Conservation (phyloP, 2,113 vertebrate genomes). For the Dolichotis patagonum region DNA sequence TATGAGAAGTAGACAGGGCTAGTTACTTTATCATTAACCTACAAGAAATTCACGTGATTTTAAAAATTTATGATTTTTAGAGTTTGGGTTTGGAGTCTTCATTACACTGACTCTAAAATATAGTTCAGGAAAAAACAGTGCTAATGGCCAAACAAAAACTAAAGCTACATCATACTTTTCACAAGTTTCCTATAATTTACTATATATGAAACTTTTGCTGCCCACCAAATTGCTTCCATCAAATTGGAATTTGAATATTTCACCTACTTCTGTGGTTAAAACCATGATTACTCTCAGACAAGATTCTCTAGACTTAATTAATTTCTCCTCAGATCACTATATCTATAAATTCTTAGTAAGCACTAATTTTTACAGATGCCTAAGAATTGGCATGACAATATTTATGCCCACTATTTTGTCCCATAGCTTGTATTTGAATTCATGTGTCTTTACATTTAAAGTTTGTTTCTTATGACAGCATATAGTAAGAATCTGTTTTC, state of each 20-base stretch:
- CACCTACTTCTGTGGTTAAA: neutral
- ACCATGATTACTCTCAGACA: neutral
- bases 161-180: neutral
- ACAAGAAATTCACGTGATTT: neutral
- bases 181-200: neutral
- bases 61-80: neutral
- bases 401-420: neutral
- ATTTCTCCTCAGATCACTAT: neutral
- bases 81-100: neutral
- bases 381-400: neutral
- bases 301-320: neutral
- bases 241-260: neutral
- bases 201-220: neutral
- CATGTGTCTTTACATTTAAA: neutral
- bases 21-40: neutral
- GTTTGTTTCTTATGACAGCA: neutral
- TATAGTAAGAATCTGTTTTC: neutral
- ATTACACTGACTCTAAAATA: neutral
- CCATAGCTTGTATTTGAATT: neutral
- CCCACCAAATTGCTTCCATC: neutral
- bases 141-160: neutral
- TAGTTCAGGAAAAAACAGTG: neutral
- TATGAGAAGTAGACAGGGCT: neutral
- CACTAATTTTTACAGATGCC: neutral
- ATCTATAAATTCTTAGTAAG: neutral